Evolutionary conservation across 1,140 invertebrate genomes (phyloP).

Genomic region (Trinorchestia longiramus): DNA sequence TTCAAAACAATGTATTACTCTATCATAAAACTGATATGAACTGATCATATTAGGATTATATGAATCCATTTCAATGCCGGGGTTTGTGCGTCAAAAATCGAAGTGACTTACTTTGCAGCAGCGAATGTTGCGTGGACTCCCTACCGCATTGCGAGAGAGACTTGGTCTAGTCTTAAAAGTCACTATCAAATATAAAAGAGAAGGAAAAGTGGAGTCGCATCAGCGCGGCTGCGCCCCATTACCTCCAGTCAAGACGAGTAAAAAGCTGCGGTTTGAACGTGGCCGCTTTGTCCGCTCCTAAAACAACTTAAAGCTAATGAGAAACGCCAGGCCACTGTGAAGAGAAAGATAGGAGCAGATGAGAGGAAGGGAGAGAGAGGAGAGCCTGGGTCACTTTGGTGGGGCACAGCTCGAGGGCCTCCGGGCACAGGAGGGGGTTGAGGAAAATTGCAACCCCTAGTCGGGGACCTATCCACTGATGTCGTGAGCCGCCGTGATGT

Average conservation of each 20-base stretch:
- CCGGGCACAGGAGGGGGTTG: background rate
- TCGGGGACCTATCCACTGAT: background rate
- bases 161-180: conserved; percentile 1
- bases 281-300: conserved; percentile 30
- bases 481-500: background rate
- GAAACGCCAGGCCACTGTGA: background rate
- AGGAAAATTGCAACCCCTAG: background rate
- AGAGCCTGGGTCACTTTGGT: background rate
- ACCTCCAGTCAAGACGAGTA: background rate
- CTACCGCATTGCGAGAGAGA: background rate
- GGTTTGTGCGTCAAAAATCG: background rate
- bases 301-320: conserved; percentile 23
- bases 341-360: background rate
- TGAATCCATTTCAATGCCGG: background rate
- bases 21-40: background rate
- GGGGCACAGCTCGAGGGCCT: background rate
- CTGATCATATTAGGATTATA: background rate
- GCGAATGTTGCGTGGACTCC: background rate
- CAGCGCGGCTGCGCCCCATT: background rate
- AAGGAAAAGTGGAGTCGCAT: background rate
- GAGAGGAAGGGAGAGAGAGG: background rate
- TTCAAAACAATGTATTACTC: too few relatives aligned
- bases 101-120: background rate
- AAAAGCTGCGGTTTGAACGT: background rate
- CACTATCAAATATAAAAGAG: background rate